These are phyloP conservation scores for Platichthys flesus DNA, from an alignment of 2,113 vertebrate species.

Conservation along the genomic window DNA sequence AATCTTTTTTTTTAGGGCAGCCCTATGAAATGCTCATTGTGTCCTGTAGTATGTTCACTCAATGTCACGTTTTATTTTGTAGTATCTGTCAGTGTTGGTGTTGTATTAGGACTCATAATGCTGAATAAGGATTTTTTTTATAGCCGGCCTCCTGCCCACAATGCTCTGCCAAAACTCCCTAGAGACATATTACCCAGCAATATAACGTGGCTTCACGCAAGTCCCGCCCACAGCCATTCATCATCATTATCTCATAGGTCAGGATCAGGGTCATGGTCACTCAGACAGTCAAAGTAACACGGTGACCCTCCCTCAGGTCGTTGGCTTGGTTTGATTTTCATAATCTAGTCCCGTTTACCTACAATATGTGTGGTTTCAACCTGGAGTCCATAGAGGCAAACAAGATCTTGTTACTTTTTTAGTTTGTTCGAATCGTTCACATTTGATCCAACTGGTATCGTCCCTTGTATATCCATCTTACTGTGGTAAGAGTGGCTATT, in stretches of 20 bases:
- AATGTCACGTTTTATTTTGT: neutral
- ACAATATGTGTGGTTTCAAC: conserved; percentile 24
- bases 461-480: neutral
- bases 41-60: conserved; percentile 3
- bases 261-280: conserved; percentile 59
- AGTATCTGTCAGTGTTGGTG: conserved; percentile 12
- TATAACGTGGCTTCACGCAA: conserved; percentile 5
- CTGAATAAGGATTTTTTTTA: conserved; percentile 24
- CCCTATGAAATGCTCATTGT: conserved; percentile 5
- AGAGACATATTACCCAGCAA: conserved; percentile 43
- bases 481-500: neutral
- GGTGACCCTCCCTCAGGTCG: conserved; percentile 35
- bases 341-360: conserved; percentile 29
- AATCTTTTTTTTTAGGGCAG: too few relatives aligned
- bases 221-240: conserved; percentile 50
- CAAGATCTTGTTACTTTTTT: neutral
- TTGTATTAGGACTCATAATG: conserved; percentile 5
- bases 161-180: conserved; percentile 36
- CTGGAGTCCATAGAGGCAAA: too few relatives aligned
- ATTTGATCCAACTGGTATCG: neutral
- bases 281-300: conserved; percentile 37
- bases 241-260: conserved; percentile 59
- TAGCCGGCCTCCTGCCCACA: conserved; percentile 31
- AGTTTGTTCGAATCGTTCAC: neutral
- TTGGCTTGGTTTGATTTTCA: conserved; percentile 38